Base-by-base conservation (phyloP, 1,140 invertebrate species). In the Bombus fervidus region DNA sequence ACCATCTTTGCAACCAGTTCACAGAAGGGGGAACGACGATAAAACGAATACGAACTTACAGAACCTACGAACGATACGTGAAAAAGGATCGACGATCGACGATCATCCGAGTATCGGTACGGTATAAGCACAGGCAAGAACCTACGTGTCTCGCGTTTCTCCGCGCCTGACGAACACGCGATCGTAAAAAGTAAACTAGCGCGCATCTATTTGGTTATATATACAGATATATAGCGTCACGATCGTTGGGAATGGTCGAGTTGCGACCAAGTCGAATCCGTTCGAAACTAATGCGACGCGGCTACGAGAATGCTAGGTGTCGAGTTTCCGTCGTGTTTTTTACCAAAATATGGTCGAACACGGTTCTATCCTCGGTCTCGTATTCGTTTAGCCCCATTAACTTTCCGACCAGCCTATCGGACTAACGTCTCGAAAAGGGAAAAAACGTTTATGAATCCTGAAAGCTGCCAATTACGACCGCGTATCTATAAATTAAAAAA, bases 301-400 rank as follows among this genome's bases (percentile, higher is more conserved):
- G 18, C 81, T 25, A 39, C 53, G 59, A 41, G 73, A 76, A 53
- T 22, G 9, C 41, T 25, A n/a, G 12, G 81, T 69, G 12, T 83
- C 82, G 31, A 22, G 18, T 83, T 83, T 78, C 64, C 0, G 8
- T 78, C 72, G 37, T 69, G 34, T 78, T 83, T 83, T 83, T 83
- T 83, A 71, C 74, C 28, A 69, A 69, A 53, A 81, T 37, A 69
- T 41, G 31, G n/a, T 37, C 71, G 31, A 37, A 31, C 47, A 77
- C 37, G 43, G 73, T 28, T 68, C 64, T 18, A 57, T 66, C 62
- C 47, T 28, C 34, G 15, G n/a, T 59, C 82, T 39, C 74, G 64
- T 37, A 83, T 83, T 83, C 82, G 82, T 83, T 69, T 78, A 12
- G 82, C 74, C 47, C 74, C 82, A 83, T 83, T 83, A 83, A 83